phyloP scores from a whole-genome alignment of 2,797 vertebrate species.

The Ptychobarbus kaznakovi region DNA sequence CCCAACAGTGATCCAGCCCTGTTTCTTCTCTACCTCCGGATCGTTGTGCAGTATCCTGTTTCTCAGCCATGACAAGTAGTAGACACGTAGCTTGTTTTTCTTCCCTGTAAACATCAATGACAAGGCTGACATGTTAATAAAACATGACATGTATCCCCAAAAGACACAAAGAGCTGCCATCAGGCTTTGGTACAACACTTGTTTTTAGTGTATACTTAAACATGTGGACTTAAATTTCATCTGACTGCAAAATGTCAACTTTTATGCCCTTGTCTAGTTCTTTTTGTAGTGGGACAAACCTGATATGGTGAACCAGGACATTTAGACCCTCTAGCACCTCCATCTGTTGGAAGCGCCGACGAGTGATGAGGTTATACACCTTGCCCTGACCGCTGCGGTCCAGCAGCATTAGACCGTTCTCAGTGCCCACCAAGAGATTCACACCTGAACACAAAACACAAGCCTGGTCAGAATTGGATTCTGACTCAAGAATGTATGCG shows the following conservation, averaged over 20 bases:
- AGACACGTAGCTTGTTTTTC: constrained; percentile 97
- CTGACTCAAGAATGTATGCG: neutral
- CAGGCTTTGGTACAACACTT: neutral
- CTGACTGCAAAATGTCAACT: constrained; percentile 7
- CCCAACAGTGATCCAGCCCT: constrained; percentile 97
- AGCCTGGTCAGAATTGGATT: neutral
- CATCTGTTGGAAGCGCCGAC: constrained; percentile 96
- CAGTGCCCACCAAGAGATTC: constrained; percentile 95
- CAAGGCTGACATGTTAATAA: neutral
- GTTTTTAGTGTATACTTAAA: neutral
- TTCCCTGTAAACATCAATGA: constrained; percentile 79
- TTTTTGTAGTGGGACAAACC: constrained; percentile 73
- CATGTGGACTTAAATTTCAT: neutral
- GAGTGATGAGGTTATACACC: constrained; percentile 96
- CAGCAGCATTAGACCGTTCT: constrained; percentile 95
- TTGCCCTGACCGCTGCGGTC: constrained; percentile 98
- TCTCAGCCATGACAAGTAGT: constrained; percentile 97
- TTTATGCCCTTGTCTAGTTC: neutral
- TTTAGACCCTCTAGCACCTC: constrained; percentile 97
- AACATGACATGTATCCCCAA: neutral
- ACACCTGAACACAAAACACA: constrained; percentile 79
- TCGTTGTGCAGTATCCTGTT: constrained; percentile 98
- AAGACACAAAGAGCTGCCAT: constrained; percentile 2
- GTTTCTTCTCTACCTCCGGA: constrained; percentile 98
- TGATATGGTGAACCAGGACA: constrained; percentile 97